Conservation (phyloP, 1,140 invertebrate species). For the Drosophila mauritiana region DNA sequence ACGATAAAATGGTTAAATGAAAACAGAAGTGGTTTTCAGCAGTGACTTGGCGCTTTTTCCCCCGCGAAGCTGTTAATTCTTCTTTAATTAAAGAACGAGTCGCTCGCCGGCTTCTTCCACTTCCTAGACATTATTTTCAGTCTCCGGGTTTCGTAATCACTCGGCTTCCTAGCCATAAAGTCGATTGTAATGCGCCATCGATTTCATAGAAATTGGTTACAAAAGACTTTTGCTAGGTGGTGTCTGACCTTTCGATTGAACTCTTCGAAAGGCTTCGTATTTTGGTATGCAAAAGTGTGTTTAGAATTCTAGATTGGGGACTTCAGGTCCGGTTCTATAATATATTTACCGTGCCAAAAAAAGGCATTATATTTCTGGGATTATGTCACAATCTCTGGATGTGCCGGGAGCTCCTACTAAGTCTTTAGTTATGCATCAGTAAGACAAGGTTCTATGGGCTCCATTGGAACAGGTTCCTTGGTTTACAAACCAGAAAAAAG, state of each 20-base stretch:
- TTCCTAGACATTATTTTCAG: conserved; percentile 60
- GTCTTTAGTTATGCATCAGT: conserved; percentile 15
- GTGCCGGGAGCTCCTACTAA: not conserved
- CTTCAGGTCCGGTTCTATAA: conserved; percentile 46
- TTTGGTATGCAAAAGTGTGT: conserved; percentile 12
- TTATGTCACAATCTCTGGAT: conserved; percentile 62
- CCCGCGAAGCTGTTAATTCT: conserved; percentile 72
- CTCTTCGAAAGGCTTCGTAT: conserved; percentile 1
- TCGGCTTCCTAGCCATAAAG: conserved; percentile 2
- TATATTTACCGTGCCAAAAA: conserved; percentile 31
- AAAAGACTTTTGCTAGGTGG: not conserved
- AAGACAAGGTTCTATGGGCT: conserved; percentile 2
- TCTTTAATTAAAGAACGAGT: conserved; percentile 77
- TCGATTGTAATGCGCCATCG: conserved; percentile 29
- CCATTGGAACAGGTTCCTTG: conserved; percentile 50
- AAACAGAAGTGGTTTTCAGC: conserved; percentile 51
- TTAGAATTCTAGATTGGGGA: not conserved
- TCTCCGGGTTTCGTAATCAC: conserved; percentile 52
- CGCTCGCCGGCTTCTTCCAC: conserved; percentile 43
- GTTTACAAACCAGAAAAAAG: conserved; percentile 9
- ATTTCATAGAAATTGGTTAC: conserved; percentile 2
- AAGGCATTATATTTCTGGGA: conserved; percentile 10
- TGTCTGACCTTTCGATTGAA: conserved; percentile 21
- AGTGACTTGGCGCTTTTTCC: conserved; percentile 69
- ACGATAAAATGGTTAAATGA: conserved; percentile 62